Base-by-base conservation (phyloP, 1,140 invertebrate genomes). In the Tetraneura akinire region DNA sequence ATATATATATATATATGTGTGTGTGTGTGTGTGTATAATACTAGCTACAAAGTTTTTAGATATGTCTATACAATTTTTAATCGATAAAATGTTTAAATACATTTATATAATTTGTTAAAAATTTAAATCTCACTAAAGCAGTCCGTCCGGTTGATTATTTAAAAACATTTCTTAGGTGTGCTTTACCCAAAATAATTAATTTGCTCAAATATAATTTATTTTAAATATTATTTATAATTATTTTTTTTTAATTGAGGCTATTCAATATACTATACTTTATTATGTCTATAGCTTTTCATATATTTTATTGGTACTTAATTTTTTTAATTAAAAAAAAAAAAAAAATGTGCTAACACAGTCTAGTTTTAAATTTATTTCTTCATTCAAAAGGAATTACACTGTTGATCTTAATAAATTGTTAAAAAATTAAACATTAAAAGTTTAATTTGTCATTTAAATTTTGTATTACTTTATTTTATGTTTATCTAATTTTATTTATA, bases 141-240 rank as follows among this genome's bases (percentile, higher is more conserved):
- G n/a, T 76, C 71, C 71, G 71, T 76, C 71, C 71, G 71, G 51
- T 57, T 57, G 9, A 14, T 37, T 23, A n/a, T 68, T n/a, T 37
- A 42, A 23, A 55, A 42, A 16, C 21, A 3, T 57, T 74, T 76
- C 37, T 37, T 76, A 76, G 53, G 51, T 76, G 51, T 76, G 71
- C 71, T 76, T 76, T 76, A 76, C 5, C 71, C 26, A 37, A 76
- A 76, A 76, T 57, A 42, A 76, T 76, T 76, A 57, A 76, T 76
- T 76, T 76, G 71, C 71, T 76, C 71, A 76, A 76, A 76, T 55
- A 76, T 51, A 57, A 76, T 57, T 76, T 76, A 18, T 53, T 76
- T 76, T 42, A 55, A 76, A 57, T 11, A 76, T 42, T 42, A 42
- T 42, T 76, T 76, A 76, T 76, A 76, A 76, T 76, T 47, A 53